Evolutionary conservation across 2,888 invertebrate genomes (phyloP).

Genomic region (Bugula neritina): DNA sequence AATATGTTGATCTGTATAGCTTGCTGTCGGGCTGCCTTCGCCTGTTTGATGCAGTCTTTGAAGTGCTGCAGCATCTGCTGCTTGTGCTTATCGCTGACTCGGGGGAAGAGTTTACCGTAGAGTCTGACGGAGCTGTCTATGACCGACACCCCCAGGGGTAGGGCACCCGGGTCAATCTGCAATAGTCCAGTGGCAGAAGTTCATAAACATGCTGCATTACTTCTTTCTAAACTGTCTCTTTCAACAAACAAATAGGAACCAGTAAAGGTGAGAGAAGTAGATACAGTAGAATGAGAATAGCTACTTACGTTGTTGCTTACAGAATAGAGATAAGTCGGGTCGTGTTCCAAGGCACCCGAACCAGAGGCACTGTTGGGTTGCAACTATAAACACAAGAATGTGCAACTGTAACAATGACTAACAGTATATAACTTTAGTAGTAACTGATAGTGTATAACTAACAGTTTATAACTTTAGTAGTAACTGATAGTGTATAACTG

Average conservation of each 20-base stretch:
- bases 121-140: conserved; percentile 87
- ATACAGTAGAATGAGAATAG: too few relatives aligned
- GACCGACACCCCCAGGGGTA: conserved; percentile 90
- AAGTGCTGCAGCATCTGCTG: conserved; percentile 97
- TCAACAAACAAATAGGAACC: too few relatives aligned
- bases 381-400: conserved; percentile 60
- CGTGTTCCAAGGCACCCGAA: conserved; percentile 93
- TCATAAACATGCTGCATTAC: too few relatives aligned
- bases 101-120: conserved; percentile 88
- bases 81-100: conserved; percentile 85
- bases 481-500: too few relatives aligned
- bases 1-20: conserved; percentile 92
- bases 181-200: too few relatives aligned
- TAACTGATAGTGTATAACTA: too few relatives aligned
- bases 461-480: too few relatives aligned
- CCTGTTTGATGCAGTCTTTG: conserved; percentile 80
- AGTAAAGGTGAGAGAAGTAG: too few relatives aligned
- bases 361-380: conserved; percentile 91
- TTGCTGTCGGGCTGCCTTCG: conserved; percentile 85
- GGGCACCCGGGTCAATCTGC: conserved; percentile 45
- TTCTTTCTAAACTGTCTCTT: too few relatives aligned
- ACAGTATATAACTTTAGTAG: too few relatives aligned
- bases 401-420: too few relatives aligned
- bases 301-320: conserved; percentile 31
- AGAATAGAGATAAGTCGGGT: conserved; percentile 80